Evolutionary conservation across 2,797 vertebrate genomes (phyloP).

Genomic region (Hapalemur alaotrensis): DNA sequence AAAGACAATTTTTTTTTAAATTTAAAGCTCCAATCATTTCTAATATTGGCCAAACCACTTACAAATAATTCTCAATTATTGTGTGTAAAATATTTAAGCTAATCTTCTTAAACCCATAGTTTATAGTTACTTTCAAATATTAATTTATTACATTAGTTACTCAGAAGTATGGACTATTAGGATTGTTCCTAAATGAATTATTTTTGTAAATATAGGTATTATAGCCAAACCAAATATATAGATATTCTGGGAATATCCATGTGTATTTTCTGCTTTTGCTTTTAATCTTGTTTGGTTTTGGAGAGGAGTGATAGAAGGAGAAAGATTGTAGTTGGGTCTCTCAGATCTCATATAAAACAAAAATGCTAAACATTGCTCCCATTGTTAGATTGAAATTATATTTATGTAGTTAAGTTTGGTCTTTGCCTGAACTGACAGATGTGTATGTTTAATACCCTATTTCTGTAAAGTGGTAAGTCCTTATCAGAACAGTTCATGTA

Average conservation of each 20-base stretch:
- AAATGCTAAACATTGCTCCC: neutral
- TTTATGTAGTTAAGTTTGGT: neutral
- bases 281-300: neutral
- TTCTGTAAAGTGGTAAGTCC: neutral
- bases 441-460: neutral
- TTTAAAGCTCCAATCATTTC: neutral
- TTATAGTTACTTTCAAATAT: neutral
- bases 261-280: neutral
- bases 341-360: neutral
- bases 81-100: conserved; percentile 4
- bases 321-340: neutral
- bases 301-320: neutral
- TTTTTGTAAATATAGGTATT: neutral
- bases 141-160: neutral
- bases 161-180: neutral
- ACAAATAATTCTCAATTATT: neutral
- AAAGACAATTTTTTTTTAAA: neutral
- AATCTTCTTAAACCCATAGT: neutral
- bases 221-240: neutral
- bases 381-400: neutral
- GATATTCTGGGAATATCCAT: neutral
- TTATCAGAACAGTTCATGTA: neutral
- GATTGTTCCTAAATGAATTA: neutral
- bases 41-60: neutral
- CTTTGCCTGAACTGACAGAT: neutral